Evolutionary conservation across 2,797 vertebrate species (phyloP).

Genomic region (Myripristis murdjan): DNA sequence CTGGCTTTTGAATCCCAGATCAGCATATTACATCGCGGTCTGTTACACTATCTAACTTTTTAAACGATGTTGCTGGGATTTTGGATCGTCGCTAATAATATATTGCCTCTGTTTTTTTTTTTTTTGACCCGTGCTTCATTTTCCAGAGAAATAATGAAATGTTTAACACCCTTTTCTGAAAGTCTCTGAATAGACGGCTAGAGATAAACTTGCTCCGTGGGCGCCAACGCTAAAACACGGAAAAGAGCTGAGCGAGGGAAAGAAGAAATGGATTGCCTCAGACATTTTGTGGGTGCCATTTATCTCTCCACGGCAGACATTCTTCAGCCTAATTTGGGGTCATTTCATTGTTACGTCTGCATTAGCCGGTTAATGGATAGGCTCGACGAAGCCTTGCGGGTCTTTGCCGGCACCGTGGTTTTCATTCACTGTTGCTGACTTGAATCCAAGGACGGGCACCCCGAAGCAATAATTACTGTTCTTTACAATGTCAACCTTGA

Average conservation of each 20-base stretch:
- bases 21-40: background rate
- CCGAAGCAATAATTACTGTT: background rate
- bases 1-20: background rate
- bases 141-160: background rate
- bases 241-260: background rate
- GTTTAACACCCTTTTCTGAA: background rate
- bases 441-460: constrained; percentile 43
- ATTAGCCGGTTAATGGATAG: constrained; percentile 56
- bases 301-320: constrained; percentile 34
- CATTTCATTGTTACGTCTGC: constrained; percentile 54
- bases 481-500: constrained; percentile 10
- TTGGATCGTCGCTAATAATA: background rate
- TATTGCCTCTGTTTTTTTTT: background rate
- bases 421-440: constrained; percentile 28
- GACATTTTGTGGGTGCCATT: constrained; percentile 14
- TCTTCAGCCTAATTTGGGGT: constrained; percentile 45
- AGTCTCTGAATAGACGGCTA: background rate
- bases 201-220: constrained; percentile 3
- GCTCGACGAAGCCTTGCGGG: constrained; percentile 37
- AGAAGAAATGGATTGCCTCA: constrained; percentile 4
- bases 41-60: background rate
- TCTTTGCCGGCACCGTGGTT: constrained; percentile 26
- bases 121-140: background rate
- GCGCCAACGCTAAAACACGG: constrained; percentile 18
- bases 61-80: background rate